Conservation (phyloP, 1,140 invertebrate genomes). For the Homarus americanus region DNA sequence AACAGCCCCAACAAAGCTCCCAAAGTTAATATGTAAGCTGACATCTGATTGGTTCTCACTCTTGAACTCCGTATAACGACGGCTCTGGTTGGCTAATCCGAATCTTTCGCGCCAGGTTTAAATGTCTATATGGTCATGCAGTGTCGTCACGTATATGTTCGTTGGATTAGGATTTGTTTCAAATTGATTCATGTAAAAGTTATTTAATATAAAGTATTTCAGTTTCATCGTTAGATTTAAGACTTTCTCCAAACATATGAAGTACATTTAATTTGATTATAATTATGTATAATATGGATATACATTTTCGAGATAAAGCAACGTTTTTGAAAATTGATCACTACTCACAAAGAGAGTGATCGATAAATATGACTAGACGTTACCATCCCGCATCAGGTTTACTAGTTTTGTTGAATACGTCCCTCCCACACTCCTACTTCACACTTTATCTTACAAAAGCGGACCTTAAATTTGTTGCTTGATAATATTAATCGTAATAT, state of each 20-base stretch:
- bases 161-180: neutral
- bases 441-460: too few species aligned
- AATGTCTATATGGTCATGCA: neutral
- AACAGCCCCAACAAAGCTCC: constrained; percentile 8
- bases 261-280: neutral
- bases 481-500: too few species aligned
- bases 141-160: neutral
- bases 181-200: neutral
- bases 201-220: neutral
- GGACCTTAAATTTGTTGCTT: too few species aligned
- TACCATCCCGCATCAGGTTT: constrained; percentile 2
- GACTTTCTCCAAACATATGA: neutral
- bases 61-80: neutral
- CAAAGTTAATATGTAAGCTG: neutral
- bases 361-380: neutral
- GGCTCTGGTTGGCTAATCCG: neutral
- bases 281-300: neutral
- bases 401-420: too few species aligned
- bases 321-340: neutral
- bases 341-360: neutral
- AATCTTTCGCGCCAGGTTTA: constrained; percentile 1
- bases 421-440: too few species aligned
- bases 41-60: neutral
- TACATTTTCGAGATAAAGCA: too few species aligned
- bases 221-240: neutral